Evolutionary conservation across 2,797 vertebrate genomes (phyloP).

Genomic region (Tadarida brasiliensis): DNA sequence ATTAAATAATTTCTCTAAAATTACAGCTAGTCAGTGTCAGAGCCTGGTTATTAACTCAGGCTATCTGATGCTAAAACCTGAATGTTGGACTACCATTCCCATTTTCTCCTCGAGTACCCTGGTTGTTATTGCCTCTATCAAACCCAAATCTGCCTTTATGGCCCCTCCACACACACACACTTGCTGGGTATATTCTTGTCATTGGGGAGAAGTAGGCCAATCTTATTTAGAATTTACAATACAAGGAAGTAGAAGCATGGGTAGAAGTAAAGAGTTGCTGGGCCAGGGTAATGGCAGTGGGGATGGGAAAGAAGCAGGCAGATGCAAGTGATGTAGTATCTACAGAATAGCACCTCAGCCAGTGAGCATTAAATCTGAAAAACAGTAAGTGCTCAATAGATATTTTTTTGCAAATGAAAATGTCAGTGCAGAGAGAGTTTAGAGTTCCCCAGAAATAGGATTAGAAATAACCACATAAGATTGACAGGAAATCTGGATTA

Average conservation of each 20-base stretch:
- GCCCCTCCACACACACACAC: neutral
- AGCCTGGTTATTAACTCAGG: neutral
- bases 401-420: conserved; percentile 42
- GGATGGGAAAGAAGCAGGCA: neutral
- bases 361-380: neutral
- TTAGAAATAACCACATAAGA: neutral
- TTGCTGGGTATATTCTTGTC: neutral
- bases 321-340: neutral
- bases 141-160: neutral
- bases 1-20: conserved; percentile 31
- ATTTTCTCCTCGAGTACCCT: neutral
- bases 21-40: neutral
- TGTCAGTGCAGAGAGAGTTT: neutral
- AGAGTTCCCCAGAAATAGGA: neutral
- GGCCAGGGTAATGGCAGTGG: neutral
- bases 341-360: neutral
- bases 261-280: neutral
- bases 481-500: neutral
- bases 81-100: neutral
- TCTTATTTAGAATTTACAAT: neutral
- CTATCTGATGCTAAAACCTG: neutral
- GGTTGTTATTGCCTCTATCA: neutral
- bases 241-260: neutral
- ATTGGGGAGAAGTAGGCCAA: neutral
- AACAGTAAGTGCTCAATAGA: neutral